Evolutionary conservation across 2,888 invertebrate genomes (phyloP).

Genomic region (Nysson spinosus): DNA sequence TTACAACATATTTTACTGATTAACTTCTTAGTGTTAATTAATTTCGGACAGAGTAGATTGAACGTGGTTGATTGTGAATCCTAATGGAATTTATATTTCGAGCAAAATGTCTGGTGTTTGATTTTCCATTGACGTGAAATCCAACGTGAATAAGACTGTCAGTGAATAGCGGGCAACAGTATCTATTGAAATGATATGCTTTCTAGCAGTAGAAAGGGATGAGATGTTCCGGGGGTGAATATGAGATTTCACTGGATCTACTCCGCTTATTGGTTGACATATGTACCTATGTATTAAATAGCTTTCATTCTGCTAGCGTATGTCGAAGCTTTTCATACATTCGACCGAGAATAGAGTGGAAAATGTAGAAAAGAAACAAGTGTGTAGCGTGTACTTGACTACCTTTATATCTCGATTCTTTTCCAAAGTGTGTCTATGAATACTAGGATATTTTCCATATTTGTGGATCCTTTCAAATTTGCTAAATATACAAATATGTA

Average conservation of each 20-base stretch:
- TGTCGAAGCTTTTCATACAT: constrained; percentile 45
- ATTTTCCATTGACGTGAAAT: constrained; percentile 28
- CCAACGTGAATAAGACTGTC: constrained; percentile 21
- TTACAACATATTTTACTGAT: too few species aligned
- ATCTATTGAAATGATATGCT: constrained; percentile 46
- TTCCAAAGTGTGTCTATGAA: constrained; percentile 3
- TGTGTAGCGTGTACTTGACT: constrained; percentile 31
- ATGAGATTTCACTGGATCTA: constrained; percentile 51
- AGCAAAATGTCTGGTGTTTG: constrained; percentile 7
- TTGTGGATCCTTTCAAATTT: too few species aligned
- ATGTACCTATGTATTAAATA: constrained; percentile 51
- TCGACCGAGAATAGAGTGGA: constrained; percentile 31
- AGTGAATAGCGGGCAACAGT: constrained; percentile 10
- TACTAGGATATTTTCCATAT: constrained; percentile 2
- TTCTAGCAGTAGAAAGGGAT: constrained; percentile 24
- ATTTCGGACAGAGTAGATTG: too few species aligned
- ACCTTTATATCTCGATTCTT: constrained; percentile 31
- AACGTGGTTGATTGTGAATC: too few species aligned
- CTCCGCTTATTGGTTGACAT: constrained; percentile 43
- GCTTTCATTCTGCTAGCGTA: constrained; percentile 15
- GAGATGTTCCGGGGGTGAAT: constrained; percentile 43
- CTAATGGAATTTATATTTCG: too few species aligned
- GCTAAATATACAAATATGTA: too few species aligned
- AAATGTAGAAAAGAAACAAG: constrained; percentile 37
- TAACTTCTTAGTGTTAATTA: too few species aligned